Percentiles rank a stretch among this genome's conserved stretches.
These are phyloP conservation scores for Dasypolia templi DNA, from an alignment of 2,888 invertebrate genomes.

Conservation along the genomic window DNA sequence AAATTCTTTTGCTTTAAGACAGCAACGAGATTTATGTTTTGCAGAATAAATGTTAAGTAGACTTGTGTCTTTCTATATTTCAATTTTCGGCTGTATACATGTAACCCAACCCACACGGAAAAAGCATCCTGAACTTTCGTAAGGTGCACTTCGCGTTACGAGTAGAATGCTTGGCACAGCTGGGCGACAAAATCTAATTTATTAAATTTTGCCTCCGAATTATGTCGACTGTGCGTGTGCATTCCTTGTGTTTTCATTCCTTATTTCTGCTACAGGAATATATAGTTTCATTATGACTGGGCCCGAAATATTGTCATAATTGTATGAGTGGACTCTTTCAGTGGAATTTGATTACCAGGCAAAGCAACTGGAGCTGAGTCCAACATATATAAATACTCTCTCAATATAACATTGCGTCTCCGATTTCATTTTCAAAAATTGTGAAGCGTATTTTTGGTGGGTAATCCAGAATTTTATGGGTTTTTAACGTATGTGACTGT, in stretches of 20 bases:
- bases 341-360: neutral
- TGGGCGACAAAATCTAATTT: neutral
- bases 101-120: too few relatives aligned
- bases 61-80: slow-evolving; percentile 29
- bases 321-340: neutral
- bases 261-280: neutral
- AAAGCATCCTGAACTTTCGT: too few relatives aligned
- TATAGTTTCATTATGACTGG: neutral
- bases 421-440: neutral
- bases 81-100: too few relatives aligned
- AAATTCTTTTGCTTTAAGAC: slow-evolving; percentile 11
- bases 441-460: neutral
- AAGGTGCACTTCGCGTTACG: neutral
- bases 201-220: neutral
- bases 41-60: slow-evolving; percentile 20
- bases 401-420: neutral
- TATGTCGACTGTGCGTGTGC: neutral
- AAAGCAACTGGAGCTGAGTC: too few relatives aligned
- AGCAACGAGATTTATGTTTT: slow-evolving; percentile 17
- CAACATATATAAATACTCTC: neutral
- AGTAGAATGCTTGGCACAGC: neutral
- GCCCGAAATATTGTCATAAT: neutral
- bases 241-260: neutral
- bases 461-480: neutral
- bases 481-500: neutral